These are phyloP conservation scores for Herpailurus yagouaroundi DNA, from an alignment of 2,113 vertebrate species.

Conservation along the genomic window DNA sequence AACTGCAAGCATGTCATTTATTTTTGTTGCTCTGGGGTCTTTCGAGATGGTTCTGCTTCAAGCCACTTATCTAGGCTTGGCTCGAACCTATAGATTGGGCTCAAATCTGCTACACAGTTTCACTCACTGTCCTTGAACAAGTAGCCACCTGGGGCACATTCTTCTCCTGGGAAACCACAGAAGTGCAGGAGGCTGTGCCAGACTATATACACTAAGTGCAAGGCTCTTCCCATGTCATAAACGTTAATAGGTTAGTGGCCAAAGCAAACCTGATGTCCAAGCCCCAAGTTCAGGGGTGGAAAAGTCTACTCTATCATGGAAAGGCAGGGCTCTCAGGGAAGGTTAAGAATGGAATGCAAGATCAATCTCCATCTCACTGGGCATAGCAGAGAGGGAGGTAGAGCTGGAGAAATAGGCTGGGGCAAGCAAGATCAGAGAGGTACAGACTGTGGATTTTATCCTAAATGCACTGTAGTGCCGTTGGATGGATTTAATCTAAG, in stretches of 20 bases:
- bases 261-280: neutral
- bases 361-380: neutral
- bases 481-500: neutral
- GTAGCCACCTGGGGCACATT: neutral
- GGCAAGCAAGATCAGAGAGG: neutral
- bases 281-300: neutral
- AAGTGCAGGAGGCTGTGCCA: neutral
- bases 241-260: neutral
- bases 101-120: neutral
- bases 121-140: neutral
- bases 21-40: neutral
- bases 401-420: neutral
- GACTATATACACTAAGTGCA: neutral
- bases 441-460: neutral
- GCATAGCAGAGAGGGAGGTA: no score
- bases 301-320: neutral
- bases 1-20: neutral
- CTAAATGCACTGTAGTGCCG: neutral
- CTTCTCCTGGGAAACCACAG: neutral
- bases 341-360: neutral
- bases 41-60: neutral
- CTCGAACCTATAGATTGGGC: neutral
- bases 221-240: neutral
- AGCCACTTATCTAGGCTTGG: neutral
- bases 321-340: neutral